Evolutionary conservation across 2,888 invertebrate species (phyloP).

Genomic region (Meiosimyza decipiens): DNA sequence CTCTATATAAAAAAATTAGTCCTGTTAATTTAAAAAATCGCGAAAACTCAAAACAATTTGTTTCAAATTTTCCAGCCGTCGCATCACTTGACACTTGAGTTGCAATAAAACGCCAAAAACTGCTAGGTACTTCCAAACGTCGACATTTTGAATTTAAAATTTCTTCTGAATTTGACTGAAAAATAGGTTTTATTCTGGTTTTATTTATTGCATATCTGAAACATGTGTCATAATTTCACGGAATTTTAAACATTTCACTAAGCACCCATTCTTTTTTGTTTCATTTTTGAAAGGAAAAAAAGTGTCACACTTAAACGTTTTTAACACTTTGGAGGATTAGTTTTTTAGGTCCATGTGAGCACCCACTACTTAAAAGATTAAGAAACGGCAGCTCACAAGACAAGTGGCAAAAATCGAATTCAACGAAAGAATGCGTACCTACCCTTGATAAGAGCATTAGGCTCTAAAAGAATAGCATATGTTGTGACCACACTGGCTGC

Average conservation of each 20-base stretch:
- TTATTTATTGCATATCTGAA: too few species aligned
- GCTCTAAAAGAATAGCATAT: constrained; percentile 17
- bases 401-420: neutral
- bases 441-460: too few species aligned
- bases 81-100: too few species aligned
- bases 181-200: too few species aligned
- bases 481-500: constrained; percentile 24
- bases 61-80: neutral
- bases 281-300: constrained; percentile 9
- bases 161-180: too few species aligned
- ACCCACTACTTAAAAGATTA: constrained; percentile 41
- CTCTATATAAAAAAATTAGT: too few species aligned
- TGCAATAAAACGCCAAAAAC: too few species aligned
- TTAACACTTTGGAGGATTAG: constrained; percentile 41
- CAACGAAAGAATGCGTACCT: constrained; percentile 2
- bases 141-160: too few species aligned
- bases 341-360: constrained; percentile 21
- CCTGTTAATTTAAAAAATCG: constrained; percentile 4
- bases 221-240: too few species aligned
- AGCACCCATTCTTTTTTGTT: too few species aligned
- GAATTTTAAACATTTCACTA: too few species aligned
- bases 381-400: neutral
- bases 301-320: constrained; percentile 42
- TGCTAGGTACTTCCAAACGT: too few species aligned
- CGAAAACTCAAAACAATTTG: constrained; percentile 32